Conservation (phyloP, 2,797 vertebrate genomes). For the Acanthornis magna region DNA sequence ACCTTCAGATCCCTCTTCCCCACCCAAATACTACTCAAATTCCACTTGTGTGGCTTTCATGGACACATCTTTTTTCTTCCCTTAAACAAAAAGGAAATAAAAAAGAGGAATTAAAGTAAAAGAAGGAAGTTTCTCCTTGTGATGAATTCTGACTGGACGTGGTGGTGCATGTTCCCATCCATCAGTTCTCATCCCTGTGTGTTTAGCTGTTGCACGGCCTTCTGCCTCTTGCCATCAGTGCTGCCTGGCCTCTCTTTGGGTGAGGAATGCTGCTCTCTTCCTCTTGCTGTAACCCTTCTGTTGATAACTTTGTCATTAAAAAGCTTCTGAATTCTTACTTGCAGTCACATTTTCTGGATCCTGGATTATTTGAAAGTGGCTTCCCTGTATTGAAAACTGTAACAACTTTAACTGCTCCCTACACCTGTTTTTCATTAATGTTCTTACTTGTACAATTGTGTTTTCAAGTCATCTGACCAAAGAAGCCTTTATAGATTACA, state of each 20-base stretch:
- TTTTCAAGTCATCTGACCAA: background rate
- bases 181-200: background rate
- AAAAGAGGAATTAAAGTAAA: background rate
- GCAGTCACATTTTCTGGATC: background rate
- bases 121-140: background rate
- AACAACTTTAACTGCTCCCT: background rate
- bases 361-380: background rate
- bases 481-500: background rate
- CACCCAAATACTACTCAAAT: background rate
- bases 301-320: background rate
- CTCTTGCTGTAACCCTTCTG: background rate
- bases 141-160: background rate
- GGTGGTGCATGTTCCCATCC: background rate
- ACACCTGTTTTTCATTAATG: background rate
- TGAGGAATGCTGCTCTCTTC: background rate
- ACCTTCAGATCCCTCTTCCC: background rate
- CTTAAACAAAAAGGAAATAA: background rate
- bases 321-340: background rate
- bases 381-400: background rate
- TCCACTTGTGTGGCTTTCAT: background rate
- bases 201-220: accelerated
- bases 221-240: background rate
- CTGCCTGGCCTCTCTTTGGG: background rate
- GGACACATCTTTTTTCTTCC: background rate
- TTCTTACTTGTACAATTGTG: background rate